Evolutionary conservation across 2,113 vertebrate species (phyloP), one percentile per base, ranked within the genome.

Genomic region (Nyctereutes procyonoides): DNA sequence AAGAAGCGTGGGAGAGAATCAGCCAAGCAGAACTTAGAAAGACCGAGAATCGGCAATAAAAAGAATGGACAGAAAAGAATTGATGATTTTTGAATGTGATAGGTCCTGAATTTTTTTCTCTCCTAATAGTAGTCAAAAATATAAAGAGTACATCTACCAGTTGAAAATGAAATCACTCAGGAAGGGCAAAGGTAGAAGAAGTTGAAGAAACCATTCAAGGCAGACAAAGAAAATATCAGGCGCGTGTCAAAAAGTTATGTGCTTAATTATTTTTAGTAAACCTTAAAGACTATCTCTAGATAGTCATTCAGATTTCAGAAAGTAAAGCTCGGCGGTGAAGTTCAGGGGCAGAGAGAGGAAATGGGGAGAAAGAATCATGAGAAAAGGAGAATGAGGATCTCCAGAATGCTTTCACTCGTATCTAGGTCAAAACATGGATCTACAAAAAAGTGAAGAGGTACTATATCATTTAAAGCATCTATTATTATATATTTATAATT

Each of bases 241-340:
- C 58, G 16, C 12, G 20, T 9, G 9, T 77, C 48, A 93, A 60
- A 94, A 91, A 81, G 3, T 71, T 56, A 15, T 17, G 60, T 86
- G 16, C n/a, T 32, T 93, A 93, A 97, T 95, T 89, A 55, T n/a
- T 82, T 93, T 90, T 32, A 95, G 38, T 35, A 48, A 92, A 80
- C 8, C 30, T 89, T 63, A 88, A 76, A 65, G 60, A 63, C 26
- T 74, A 87, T 30, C 79, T 73, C 80, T 71, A 32, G 76, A 53
- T 53, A 81, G 15, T 28, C 35, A 73, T 77, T 88, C 35, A 71
- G 51, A 77, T 63, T 94, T 81, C 35, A 84, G 74, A 84, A 56
- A 90, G 17, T 24, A 62, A 86, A 19, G 22, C 65, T 87, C 16
- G 69, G 3, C 48, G 35, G 2, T 82, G 76, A 94, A 67, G 6